Percentiles rank a stretch among this genome's conserved stretches.
Evolutionary conservation across 2,888 invertebrate species (phyloP).

Genomic region (Luperina nickerlii): DNA sequence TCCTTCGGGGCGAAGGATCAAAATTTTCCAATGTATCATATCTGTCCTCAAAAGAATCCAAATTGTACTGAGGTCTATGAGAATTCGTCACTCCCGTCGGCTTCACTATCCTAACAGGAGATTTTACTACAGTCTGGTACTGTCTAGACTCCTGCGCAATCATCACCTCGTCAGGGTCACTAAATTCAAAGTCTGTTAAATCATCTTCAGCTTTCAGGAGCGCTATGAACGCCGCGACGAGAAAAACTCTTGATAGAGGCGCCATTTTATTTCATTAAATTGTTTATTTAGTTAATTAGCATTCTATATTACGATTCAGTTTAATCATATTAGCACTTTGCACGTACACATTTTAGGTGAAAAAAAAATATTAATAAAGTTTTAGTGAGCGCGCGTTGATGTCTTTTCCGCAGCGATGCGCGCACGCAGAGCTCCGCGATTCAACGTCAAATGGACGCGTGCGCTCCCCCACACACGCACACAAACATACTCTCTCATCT

Average conservation of each 20-base stretch:
- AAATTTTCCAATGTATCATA: constrained; percentile 73
- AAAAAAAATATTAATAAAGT: constrained; percentile 33
- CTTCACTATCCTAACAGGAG: constrained; percentile 80
- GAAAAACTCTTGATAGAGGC: constrained; percentile 65
- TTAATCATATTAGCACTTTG: constrained; percentile 59
- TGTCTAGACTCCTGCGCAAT: constrained; percentile 86
- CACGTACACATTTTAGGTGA: constrained; percentile 61
- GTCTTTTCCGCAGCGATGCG: constrained; percentile 74
- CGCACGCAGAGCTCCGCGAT: constrained; percentile 80
- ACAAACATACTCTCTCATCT: constrained; percentile 80
- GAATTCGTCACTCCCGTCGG: constrained; percentile 85
- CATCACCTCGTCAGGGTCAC: constrained; percentile 84
- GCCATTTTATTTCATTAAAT: constrained; percentile 72
- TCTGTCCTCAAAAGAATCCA: constrained; percentile 84
- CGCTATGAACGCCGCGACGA: constrained; percentile 71
- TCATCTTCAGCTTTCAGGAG: constrained; percentile 76
- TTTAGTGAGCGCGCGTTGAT: constrained; percentile 69
- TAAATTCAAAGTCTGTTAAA: constrained; percentile 80
- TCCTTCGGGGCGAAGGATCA: constrained; percentile 73
- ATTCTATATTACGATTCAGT: constrained; percentile 32
- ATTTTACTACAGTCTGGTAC: constrained; percentile 82
- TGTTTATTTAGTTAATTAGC: constrained; percentile 17
- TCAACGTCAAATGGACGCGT: constrained; percentile 81
- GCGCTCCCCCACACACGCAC: constrained; percentile 76
- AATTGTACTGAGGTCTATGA: constrained; percentile 86